phyloP scores from a whole-genome alignment of 2,888 invertebrate species.

The Sabellastarte sp. region DNA sequence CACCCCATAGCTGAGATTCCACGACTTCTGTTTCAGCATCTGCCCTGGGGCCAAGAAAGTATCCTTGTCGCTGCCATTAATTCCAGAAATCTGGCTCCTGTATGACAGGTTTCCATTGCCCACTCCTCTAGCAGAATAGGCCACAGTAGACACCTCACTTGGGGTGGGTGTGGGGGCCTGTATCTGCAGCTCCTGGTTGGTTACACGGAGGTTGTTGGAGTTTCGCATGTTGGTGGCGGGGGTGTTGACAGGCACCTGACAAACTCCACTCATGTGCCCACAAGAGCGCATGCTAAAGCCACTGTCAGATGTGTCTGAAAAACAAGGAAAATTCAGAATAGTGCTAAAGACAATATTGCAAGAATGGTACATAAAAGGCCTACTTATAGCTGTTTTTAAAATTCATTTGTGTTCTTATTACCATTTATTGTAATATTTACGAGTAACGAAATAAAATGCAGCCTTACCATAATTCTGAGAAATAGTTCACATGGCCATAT shows the following conservation, averaged over 20 bases:
- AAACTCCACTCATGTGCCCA: too few relatives aligned
- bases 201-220: neutral
- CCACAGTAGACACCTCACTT: neutral
- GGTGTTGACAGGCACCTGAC: neutral
- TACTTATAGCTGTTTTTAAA: too few relatives aligned
- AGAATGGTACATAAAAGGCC: too few relatives aligned
- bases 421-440: too few relatives aligned
- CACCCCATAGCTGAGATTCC: neutral
- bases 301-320: too few relatives aligned
- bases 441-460: too few relatives aligned
- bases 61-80: neutral
- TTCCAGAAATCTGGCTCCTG: neutral
- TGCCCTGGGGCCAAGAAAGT: neutral
- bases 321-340: too few relatives aligned
- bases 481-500: too few relatives aligned
- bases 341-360: too few relatives aligned
- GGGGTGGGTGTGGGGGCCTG: constrained; percentile 13
- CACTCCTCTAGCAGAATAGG: neutral
- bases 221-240: neutral
- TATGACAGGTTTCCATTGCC: neutral
- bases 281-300: too few relatives aligned
- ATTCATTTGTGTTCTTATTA: too few relatives aligned
- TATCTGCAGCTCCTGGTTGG: constrained; percentile 14
- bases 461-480: too few relatives aligned
- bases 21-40: neutral